Evolutionary conservation across 1,140 invertebrate species (phyloP).

Genomic region (Hermetia illucens): DNA sequence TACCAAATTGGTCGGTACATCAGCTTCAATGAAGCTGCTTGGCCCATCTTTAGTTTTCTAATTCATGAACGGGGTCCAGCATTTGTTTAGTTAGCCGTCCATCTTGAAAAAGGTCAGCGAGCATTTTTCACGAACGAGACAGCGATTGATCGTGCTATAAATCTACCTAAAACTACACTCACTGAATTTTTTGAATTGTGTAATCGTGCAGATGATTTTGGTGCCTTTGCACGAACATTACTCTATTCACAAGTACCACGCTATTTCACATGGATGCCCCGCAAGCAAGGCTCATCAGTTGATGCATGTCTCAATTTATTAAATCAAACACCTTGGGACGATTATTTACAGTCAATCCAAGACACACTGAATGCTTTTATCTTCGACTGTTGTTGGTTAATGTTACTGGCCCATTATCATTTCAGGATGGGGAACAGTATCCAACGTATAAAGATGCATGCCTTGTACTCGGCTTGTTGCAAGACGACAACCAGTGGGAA

Average conservation of each 20-base stretch:
- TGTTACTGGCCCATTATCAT: conserved; percentile 8
- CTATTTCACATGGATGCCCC: conserved; percentile 15
- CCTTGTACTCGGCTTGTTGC: conserved; percentile 21
- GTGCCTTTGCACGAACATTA: conserved; percentile 29
- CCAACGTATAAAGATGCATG: conserved; percentile 17
- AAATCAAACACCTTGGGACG: conserved; percentile 18
- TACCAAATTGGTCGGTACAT: conserved; percentile 31
- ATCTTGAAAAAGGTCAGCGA: conserved; percentile 28
- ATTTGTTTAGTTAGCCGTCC: conserved; percentile 24
- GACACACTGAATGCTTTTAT: conserved; percentile 25
- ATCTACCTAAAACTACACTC: conserved; percentile 21
- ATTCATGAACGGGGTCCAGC: conserved; percentile 24
- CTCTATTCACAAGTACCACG: conserved; percentile 29
- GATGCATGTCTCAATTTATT: conserved; percentile 8
- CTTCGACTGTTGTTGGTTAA: conserved; percentile 19
- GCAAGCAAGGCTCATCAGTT: conserved; percentile 9
- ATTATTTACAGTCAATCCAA: conserved; percentile 28
- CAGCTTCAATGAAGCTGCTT: conserved; percentile 28
- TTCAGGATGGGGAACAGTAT: conserved; percentile 11
- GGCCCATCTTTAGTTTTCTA: conserved; percentile 23
- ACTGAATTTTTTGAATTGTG: conserved; percentile 30
- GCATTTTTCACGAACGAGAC: conserved; percentile 24
- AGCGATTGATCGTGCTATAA: conserved; percentile 11
- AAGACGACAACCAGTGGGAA: conserved; percentile 28
- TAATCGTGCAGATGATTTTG: conserved; percentile 22